Evolutionary conservation across 2,888 invertebrate genomes (phyloP).

Genomic region (Sympetrum striolatum): DNA sequence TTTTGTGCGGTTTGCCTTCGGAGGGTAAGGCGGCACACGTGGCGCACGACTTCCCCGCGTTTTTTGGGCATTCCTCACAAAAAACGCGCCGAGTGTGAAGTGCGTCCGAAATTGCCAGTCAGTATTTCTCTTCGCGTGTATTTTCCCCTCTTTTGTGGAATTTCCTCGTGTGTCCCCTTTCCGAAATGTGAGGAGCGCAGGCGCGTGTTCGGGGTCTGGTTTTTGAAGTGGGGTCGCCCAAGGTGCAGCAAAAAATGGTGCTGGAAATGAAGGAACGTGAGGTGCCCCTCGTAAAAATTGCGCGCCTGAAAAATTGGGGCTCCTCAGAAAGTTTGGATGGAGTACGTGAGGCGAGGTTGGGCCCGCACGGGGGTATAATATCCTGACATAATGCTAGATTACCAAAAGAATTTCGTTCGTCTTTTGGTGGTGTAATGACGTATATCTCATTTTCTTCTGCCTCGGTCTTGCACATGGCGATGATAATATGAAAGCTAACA

Average conservation of each 20-base stretch:
- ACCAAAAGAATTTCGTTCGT: too few relatives aligned
- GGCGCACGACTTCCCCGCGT: not conserved
- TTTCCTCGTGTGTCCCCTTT: not conserved
- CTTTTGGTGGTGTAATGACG: too few relatives aligned
- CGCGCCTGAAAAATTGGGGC: too few relatives aligned
- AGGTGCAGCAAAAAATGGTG: not conserved
- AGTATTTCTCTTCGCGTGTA: not conserved
- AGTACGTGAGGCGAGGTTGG: too few relatives aligned
- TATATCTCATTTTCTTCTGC: too few relatives aligned
- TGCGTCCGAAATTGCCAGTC: not conserved
- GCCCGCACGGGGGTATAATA: too few relatives aligned
- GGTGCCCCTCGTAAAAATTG: too few relatives aligned
- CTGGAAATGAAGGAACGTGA: too few relatives aligned
- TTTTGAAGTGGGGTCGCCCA: not conserved
- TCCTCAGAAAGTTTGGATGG: too few relatives aligned
- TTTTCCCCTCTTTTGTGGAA: not conserved
- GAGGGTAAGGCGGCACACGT: not conserved
- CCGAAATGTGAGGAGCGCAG: not conserved
- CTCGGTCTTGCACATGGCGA: too few relatives aligned
- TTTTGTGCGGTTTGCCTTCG: not conserved
- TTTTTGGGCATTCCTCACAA: not conserved
- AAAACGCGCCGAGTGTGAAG: not conserved
- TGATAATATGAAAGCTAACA: too few relatives aligned
- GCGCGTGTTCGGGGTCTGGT: not conserved
- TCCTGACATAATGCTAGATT: too few relatives aligned